Evolutionary conservation across 2,888 invertebrate species (phyloP).

Genomic region (Shargacucullia verbasci): DNA sequence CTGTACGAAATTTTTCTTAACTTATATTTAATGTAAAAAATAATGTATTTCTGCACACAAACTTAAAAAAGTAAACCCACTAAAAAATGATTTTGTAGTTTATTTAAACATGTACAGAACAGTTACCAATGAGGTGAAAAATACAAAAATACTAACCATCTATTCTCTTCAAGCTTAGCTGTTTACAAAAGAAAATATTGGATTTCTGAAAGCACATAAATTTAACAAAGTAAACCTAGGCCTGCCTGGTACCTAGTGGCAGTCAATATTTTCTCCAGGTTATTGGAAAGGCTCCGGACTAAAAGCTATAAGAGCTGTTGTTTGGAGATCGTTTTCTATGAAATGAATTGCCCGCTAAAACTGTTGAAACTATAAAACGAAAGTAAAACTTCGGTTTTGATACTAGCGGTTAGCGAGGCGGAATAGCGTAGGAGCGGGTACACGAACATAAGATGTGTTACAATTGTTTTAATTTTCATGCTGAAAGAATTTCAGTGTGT

Average conservation of each 20-base stretch:
- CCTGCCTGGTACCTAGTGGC: slow-evolving; percentile 7
- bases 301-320: slow-evolving; percentile 14
- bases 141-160: not conserved
- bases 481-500: too few relatives aligned
- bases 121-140: too few relatives aligned
- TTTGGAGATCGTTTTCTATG: slow-evolving; percentile 20
- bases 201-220: slow-evolving; percentile 23
- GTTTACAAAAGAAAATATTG: slow-evolving; percentile 28
- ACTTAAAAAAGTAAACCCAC: too few relatives aligned
- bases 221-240: slow-evolving; percentile 17
- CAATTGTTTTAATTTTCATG: too few relatives aligned
- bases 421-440: too few relatives aligned
- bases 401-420: not conserved
- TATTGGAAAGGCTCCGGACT: slow-evolving; percentile 34
- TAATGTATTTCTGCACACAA: too few relatives aligned
- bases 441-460: too few relatives aligned
- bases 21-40: too few relatives aligned
- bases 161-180: not conserved
- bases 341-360: slow-evolving; percentile 13
- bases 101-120: too few relatives aligned
- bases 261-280: slow-evolving; percentile 40
- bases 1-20: too few relatives aligned
- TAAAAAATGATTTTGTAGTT: too few relatives aligned
- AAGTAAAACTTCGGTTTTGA: not conserved
- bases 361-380: not conserved